Conservation (phyloP, 2,888 invertebrate species). For the Griposia aprilina region DNA sequence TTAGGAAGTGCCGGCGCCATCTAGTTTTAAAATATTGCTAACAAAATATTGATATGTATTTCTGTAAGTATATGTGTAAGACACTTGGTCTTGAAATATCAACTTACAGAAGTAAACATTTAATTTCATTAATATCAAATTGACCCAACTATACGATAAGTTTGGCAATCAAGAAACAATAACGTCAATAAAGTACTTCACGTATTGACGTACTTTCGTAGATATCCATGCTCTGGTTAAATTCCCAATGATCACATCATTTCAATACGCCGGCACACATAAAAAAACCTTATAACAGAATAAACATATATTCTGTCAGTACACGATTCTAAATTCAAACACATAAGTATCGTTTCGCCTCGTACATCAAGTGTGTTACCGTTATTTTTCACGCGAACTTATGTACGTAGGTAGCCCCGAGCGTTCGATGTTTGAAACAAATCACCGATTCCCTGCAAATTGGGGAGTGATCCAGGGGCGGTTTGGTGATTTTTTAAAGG, state of each 20-base stretch:
- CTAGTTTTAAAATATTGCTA: too few species aligned
- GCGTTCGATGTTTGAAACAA: conserved; percentile 51
- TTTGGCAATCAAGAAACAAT: not conserved
- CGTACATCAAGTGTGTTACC: conserved; percentile 63
- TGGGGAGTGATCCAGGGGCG: conserved; percentile 36
- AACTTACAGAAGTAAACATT: too few species aligned
- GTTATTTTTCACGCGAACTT: conserved; percentile 69
- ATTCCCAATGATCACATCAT: not conserved
- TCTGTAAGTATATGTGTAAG: too few species aligned
- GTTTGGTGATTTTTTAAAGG: conserved; percentile 60
- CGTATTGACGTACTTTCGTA: too few species aligned
- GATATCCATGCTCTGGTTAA: too few species aligned
- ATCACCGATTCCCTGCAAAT: conserved; percentile 63
- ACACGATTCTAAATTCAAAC: conserved; percentile 42
- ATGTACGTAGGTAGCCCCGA: conserved; percentile 33
- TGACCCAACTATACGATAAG: not conserved
- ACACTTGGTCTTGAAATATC: too few species aligned
- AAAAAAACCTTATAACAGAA: conserved; percentile 15
- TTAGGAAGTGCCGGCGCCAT: too few species aligned
- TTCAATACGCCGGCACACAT: not conserved
- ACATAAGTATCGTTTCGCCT: conserved; percentile 39
- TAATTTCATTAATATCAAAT: not conserved
- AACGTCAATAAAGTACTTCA: too few species aligned
- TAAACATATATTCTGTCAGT: conserved; percentile 24
- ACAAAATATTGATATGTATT: too few species aligned